A percentile compares a stretch with the other conserved stretches of the same genome.
Evolutionary conservation across 2,797 vertebrate species (phyloP).

Genomic region (Geotrypetes seraphini): DNA sequence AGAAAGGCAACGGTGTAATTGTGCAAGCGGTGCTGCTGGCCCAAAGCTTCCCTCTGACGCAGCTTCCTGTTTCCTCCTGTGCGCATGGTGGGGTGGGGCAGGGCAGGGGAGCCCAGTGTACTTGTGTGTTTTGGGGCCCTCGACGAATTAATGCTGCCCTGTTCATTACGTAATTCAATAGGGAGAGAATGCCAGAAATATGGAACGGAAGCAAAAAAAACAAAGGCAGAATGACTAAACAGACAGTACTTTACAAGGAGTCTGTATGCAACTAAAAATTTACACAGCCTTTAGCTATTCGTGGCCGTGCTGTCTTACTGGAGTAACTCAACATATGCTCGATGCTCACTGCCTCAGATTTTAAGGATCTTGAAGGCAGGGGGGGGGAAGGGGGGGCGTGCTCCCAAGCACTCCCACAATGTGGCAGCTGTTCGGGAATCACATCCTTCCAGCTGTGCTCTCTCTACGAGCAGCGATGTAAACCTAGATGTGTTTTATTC

Average conservation of each 20-base stretch:
- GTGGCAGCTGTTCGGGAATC: constrained; percentile 38
- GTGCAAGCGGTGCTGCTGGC: too few relatives aligned
- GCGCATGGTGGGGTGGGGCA: too few relatives aligned
- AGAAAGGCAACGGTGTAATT: too few relatives aligned
- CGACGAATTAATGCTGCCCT: too few relatives aligned
- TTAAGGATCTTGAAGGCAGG: constrained; percentile 38
- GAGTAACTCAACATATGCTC: constrained; percentile 29
- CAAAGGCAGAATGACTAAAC: too few relatives aligned
- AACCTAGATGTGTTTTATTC: constrained; percentile 24
- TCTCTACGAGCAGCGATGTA: constrained; percentile 25
- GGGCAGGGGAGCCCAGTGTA: too few relatives aligned
- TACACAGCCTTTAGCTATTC: constrained; percentile 20
- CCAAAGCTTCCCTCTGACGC: too few relatives aligned
- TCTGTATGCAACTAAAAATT: constrained; percentile 4
- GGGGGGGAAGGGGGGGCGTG: constrained; percentile 25
- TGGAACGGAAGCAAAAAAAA: too few relatives aligned
- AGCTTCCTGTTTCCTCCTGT: too few relatives aligned
- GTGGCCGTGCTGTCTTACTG: constrained; percentile 14
- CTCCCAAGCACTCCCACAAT: constrained; percentile 37
- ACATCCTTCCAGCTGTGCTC: constrained; percentile 20
- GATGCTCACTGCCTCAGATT: constrained; percentile 35
- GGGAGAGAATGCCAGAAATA: too few relatives aligned
- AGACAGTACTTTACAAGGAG: constrained; percentile 10
- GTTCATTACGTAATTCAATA: too few relatives aligned
- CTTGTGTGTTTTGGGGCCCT: too few relatives aligned